These are phyloP conservation scores for Argynnis bischoffii DNA, from an alignment of 2,888 invertebrate genomes.

Conservation along the genomic window DNA sequence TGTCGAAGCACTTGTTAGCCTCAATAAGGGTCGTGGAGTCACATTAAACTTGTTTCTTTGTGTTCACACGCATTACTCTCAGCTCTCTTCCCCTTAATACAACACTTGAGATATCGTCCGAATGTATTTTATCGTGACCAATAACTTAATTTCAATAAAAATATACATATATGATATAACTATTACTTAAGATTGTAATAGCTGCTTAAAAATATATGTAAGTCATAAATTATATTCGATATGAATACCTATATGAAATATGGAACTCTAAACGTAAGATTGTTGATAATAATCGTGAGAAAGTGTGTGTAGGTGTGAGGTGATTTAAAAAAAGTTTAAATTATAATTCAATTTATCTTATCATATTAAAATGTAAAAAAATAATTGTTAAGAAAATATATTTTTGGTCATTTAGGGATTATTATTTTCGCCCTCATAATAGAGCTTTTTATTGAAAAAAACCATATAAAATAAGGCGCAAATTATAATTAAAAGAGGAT, in stretches of 20 bases:
- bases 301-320: background rate
- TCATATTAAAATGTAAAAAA: too few species aligned
- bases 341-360: too few species aligned
- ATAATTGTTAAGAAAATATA: too few species aligned
- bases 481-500: too few species aligned
- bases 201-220: constrained; percentile 1
- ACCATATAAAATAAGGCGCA: too few species aligned
- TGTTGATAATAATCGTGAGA: constrained; percentile 7
- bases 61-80: constrained; percentile 36
- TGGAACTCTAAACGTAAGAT: background rate
- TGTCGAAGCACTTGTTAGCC: constrained; percentile 39
- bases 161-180: background rate
- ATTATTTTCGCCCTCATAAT: too few species aligned
- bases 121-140: constrained; percentile 27
- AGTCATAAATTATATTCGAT: constrained; percentile 2
- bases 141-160: constrained; percentile 22
- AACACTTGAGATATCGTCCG: constrained; percentile 19
- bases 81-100: constrained; percentile 27
- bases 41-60: constrained; percentile 38
- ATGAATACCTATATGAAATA: constrained; percentile 14
- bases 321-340: too few species aligned
- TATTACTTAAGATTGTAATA: background rate
- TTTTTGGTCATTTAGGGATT: too few species aligned
- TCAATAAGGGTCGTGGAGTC: constrained; percentile 36
- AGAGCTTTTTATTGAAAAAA: too few species aligned